Conservation (phyloP, 2,888 invertebrate species). For the Sepioteuthis lessoniana region DNA sequence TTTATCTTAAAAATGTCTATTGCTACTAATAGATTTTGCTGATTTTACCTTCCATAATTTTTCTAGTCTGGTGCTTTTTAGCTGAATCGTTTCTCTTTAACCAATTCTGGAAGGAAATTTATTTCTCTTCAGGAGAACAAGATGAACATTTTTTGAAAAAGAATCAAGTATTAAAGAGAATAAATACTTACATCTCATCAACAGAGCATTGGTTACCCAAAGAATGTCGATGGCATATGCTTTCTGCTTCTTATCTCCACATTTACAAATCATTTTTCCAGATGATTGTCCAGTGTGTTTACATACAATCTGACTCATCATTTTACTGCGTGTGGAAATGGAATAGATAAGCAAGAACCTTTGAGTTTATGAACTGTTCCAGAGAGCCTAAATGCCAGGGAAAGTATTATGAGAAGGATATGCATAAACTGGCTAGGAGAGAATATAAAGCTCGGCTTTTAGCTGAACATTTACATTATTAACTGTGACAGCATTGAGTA, state of each 20-base stretch:
- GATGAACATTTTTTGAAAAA: background rate
- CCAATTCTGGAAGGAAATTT: background rate
- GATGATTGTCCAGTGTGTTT: background rate
- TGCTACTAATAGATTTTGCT: background rate
- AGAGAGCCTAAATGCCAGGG: background rate
- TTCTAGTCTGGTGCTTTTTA: background rate
- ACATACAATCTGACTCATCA: background rate
- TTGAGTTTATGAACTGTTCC: background rate
- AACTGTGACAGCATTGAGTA: background rate
- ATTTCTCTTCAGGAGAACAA: background rate
- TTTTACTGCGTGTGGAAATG: background rate
- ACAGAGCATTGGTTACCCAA: background rate
- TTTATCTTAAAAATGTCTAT: too few species aligned
- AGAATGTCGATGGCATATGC: background rate
- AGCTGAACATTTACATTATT: background rate
- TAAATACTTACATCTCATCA: constrained; percentile 12
- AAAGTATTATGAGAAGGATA: background rate
- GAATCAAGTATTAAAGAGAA: background rate
- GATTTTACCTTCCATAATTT: background rate
- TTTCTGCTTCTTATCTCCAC: background rate
- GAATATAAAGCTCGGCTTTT: background rate
- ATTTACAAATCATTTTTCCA: background rate
- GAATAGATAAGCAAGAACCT: background rate
- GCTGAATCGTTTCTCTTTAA: background rate
- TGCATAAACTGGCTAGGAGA: background rate